Percentiles rank a stretch among this genome's conserved stretches.
phyloP scores from a whole-genome alignment of 2,888 invertebrate species.

The Rotaria sp. region DNA sequence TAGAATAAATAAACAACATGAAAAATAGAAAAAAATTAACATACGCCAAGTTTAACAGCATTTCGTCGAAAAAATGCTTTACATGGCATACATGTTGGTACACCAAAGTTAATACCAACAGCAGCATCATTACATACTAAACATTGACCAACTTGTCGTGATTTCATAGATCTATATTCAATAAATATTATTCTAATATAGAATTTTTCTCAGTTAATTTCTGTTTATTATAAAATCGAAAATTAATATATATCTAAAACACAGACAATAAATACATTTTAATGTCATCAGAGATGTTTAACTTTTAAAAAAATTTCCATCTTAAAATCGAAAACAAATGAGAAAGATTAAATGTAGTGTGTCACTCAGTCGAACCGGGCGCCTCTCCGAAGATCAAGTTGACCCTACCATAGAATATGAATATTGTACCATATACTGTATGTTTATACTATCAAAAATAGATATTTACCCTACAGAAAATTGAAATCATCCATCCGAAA shows the following conservation, averaged over 20 bases:
- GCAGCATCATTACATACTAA: not conserved
- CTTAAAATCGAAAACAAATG: no score
- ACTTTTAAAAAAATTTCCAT: no score
- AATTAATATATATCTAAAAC: not conserved
- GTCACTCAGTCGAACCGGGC: no score
- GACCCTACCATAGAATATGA: no score
- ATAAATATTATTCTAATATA: not conserved
- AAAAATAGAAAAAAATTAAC: not conserved
- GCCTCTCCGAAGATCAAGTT: no score
- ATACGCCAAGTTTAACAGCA: not conserved
- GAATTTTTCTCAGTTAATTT: no score
- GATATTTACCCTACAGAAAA: no score
- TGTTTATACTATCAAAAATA: no score
- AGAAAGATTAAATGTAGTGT: no score
- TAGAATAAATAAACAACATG: not conserved
- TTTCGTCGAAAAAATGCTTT: slow-evolving; percentile 9
- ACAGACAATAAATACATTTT: not conserved
- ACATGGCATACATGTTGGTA: not conserved
- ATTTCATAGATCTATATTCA: not conserved
- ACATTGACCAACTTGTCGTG: not conserved
- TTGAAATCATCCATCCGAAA: no score
- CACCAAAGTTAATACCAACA: not conserved
- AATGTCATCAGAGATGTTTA: no score
- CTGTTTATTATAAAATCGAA: not conserved
- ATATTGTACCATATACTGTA: no score